These are phyloP conservation scores for Aelia acuminata DNA, from an alignment of 2,888 invertebrate species.

Conservation along the genomic window DNA sequence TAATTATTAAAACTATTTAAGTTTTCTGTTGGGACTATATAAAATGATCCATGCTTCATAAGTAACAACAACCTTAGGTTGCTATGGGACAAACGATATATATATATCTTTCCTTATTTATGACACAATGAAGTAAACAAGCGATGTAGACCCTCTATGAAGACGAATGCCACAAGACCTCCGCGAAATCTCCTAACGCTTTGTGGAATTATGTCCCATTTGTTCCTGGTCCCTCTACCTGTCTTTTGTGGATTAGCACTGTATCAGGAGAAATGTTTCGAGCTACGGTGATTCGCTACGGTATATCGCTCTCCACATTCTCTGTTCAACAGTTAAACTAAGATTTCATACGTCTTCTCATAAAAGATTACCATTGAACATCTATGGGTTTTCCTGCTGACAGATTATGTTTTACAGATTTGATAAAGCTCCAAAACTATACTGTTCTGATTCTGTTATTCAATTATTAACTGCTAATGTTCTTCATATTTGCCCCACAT, in stretches of 20 bases:
- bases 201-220: constrained; percentile 10
- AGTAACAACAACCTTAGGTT: not conserved
- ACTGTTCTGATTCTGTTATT: too few relatives aligned
- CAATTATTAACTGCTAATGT: too few relatives aligned
- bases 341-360: too few relatives aligned
- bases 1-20: too few relatives aligned
- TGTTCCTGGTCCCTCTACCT: not conserved
- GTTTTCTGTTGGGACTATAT: too few relatives aligned
- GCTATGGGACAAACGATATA: not conserved
- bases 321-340: too few relatives aligned
- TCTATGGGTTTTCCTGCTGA: too few relatives aligned
- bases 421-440: too few relatives aligned
- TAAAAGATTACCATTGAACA: too few relatives aligned
- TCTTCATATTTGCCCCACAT: too few relatives aligned
- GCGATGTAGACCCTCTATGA: not conserved
- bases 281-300: not conserved
- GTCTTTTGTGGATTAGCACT: not conserved
- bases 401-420: too few relatives aligned
- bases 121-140: not conserved
- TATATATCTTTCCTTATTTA: not conserved
- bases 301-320: not conserved
- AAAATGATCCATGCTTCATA: not conserved
- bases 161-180: not conserved
- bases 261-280: not conserved
- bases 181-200: not conserved